Evolutionary conservation across 2,888 invertebrate species (phyloP), one percentile per base, ranked within the genome.

Genomic region (Ischnus inquisitorius): DNA sequence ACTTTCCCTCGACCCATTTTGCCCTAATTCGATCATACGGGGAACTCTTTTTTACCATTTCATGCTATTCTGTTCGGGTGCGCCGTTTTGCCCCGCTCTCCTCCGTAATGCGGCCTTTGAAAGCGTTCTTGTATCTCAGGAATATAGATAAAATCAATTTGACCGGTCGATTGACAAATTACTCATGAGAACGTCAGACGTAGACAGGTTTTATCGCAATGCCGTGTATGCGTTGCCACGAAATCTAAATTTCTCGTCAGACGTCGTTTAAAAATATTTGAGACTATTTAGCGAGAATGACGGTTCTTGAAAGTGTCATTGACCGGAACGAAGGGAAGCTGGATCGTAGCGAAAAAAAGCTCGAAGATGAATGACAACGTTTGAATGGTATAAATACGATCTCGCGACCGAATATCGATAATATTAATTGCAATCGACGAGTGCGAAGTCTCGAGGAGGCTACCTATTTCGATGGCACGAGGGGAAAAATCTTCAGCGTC

Each of bases 391-490:
- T 25, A n/a, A 48, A 62, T 54, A 74, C 25, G 19, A 16, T 19
- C 51, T 28, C 60, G 69, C 25, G 41, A 25, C 46, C 65, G n/a
- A 67, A 77, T 80, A 80, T 83, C 83, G 80, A 80, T 84, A 81
- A 83, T 77, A 80, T 83, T 84, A 84, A 84, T 84, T 80, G 68
- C 77, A 74, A 77, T 74, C 80, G 68, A 43, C 62, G 64, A 69
- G 74, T 79, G 69, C 62, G 72, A 77, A 77, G 65, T 76, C 79
- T 76, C 34, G 72, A 76, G 64, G 72, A 80, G 68, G 12, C 60
- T 39, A 68, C 72, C 68, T 25, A 28, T 51, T 76, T 71, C 65
- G 75, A 71, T 8, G 60, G 57, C 64, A 65, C 25, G 57, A 76
- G 65, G 75, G 75, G 65, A 69, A 68, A 62, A 76, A n/a, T n/a